A percentile compares a stretch with the other conserved stretches of the same genome.
Conservation (phyloP, 2,888 invertebrate species). For the Pachycephus smyrnensis region DNA sequence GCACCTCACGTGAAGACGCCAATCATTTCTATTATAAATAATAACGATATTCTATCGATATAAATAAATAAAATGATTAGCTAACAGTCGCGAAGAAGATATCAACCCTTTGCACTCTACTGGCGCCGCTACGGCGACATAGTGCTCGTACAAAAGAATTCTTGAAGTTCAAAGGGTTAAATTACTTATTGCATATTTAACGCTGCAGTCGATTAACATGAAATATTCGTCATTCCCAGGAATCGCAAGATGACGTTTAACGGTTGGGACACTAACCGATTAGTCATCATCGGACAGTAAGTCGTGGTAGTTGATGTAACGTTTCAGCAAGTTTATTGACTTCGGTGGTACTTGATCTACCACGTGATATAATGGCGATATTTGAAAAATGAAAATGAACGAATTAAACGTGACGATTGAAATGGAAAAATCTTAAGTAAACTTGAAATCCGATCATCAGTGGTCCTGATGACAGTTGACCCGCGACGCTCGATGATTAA, state of each 20-base stretch:
- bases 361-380: background rate
- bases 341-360: background rate
- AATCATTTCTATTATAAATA: background rate
- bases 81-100: background rate
- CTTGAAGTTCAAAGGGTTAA: too few relatives aligned
- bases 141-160: too few relatives aligned
- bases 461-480: slow-evolving; percentile 2
- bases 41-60: background rate
- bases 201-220: background rate
- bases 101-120: too few relatives aligned
- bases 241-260: background rate
- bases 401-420: background rate
- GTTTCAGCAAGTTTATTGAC: background rate
- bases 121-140: too few relatives aligned
- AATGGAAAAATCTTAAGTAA: background rate
- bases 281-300: background rate
- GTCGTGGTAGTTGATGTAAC: background rate
- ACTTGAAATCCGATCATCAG: background rate
- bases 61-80: background rate
- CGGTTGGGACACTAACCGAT: background rate
- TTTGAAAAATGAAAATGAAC: background rate
- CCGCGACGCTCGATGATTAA: slow-evolving; percentile 35
- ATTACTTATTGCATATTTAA: background rate
- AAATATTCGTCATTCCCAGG: background rate
- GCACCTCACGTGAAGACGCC: background rate